phyloP scores from a whole-genome alignment of 2,888 invertebrate species.

The Hedya salicella region DNA sequence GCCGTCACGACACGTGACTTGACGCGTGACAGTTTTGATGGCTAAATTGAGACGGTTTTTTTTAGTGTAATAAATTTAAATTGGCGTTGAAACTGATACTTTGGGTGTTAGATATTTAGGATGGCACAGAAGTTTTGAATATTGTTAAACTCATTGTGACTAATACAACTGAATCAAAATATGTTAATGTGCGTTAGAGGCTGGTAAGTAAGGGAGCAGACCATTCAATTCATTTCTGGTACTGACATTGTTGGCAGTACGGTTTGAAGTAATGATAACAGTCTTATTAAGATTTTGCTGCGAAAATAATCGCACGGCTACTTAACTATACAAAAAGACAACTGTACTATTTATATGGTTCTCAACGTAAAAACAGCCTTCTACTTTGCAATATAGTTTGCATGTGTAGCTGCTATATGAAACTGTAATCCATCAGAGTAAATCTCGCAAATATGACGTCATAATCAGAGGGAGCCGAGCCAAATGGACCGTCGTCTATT shows the following conservation, averaged over 20 bases:
- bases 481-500: conserved; percentile 53
- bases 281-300: too few species aligned
- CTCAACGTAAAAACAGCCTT: not conserved
- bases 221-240: not conserved
- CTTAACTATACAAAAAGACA: too few species aligned
- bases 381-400: conserved; percentile 13
- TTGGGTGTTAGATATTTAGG: conserved; percentile 15
- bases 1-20: conserved; percentile 51
- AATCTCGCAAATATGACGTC: conserved; percentile 30
- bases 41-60: conserved; percentile 38
- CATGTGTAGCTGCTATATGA: conserved; percentile 24
- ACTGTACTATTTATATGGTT: too few species aligned
- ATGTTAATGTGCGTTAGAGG: not conserved
- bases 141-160: not conserved
- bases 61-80: conserved; percentile 19
- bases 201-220: not conserved
- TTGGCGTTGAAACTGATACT: conserved; percentile 28
- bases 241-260: not conserved
- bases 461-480: conserved; percentile 48
- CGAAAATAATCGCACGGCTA: too few species aligned
- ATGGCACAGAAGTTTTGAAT: not conserved
- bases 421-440: conserved; percentile 30
- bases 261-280: too few species aligned
- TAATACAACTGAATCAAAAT: not conserved
- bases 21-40: conserved; percentile 41